phyloP scores from a whole-genome alignment of 2,797 vertebrate species.

The Balearica regulorum region DNA sequence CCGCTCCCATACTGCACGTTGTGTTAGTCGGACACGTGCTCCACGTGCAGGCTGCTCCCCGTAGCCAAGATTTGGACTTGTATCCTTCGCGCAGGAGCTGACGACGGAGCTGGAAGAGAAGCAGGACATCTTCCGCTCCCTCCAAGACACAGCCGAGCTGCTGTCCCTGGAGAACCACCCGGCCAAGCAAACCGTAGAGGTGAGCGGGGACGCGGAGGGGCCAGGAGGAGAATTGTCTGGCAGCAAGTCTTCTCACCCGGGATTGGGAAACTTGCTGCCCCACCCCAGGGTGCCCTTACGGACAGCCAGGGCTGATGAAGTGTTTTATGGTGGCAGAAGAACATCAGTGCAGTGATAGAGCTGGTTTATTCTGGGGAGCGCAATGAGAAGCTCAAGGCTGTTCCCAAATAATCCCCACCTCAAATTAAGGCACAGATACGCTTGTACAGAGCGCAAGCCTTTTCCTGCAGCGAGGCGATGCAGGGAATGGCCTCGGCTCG shows the following conservation, averaged over 20 bases:
- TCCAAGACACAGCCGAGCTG: slow-evolving; percentile 89
- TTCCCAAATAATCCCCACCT: background rate
- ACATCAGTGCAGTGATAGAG: background rate
- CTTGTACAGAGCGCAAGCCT: fast-evolving
- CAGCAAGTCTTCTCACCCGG: background rate
- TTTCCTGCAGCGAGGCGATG: background rate
- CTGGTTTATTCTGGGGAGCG: background rate
- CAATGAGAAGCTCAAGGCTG: fast-evolving
- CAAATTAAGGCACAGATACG: fast-evolving
- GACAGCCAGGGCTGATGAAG: background rate
- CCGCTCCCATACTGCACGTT: fast-evolving
- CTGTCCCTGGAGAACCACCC: slow-evolving; percentile 94
- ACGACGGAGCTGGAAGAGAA: slow-evolving; percentile 89
- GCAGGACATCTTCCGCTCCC: slow-evolving; percentile 86
- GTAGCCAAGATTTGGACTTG: background rate
- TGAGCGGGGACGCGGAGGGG: slow-evolving; percentile 19
- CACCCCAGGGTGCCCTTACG: background rate
- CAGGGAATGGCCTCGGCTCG: background rate
- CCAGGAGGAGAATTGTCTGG: fast-evolving
- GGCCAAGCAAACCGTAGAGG: slow-evolving; percentile 96
- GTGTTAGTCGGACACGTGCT: fast-evolving
- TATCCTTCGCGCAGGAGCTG: slow-evolving; percentile 80
- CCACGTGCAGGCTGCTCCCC: background rate
- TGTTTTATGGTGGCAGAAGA: background rate
- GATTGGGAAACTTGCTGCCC: background rate